These are phyloP conservation scores for Vireo griseus DNA, from an alignment of 2,797 vertebrate species.

Conservation along the genomic window DNA sequence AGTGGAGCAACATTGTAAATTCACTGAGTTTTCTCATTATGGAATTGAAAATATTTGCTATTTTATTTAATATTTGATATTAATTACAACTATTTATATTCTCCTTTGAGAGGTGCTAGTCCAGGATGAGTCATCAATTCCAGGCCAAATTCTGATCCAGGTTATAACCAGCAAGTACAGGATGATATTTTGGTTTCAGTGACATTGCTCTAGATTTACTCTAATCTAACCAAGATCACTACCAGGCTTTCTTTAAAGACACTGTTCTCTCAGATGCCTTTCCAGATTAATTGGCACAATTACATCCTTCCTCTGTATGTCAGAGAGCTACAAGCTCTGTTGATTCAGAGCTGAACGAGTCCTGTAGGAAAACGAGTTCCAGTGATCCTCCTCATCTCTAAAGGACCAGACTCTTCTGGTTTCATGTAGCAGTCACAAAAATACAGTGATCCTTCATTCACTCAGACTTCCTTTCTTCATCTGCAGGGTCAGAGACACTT, in stretches of 20 bases:
- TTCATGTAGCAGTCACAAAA: conserved; percentile 10
- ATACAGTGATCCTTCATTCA: neutral
- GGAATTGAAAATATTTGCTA: neutral
- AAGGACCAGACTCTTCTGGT: neutral
- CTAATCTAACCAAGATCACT: neutral
- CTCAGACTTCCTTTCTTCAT: neutral
- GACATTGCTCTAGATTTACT: conserved; percentile 1
- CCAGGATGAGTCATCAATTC: conserved; percentile 34
- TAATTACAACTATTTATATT: neutral
- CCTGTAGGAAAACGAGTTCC: neutral
- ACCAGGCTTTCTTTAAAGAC: conserved; percentile 21
- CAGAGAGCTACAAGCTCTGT: conserved; percentile 40
- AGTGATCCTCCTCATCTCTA: neutral
- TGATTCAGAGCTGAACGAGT: conserved; percentile 51
- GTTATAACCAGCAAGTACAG: neutral
- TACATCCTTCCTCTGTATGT: conserved; percentile 52
- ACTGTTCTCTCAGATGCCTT: conserved; percentile 26
- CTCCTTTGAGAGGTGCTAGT: conserved; percentile 20
- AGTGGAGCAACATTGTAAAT: neutral
- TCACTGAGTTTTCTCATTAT: neutral
- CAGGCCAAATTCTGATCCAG: neutral
- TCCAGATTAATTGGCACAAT: conserved; percentile 71
- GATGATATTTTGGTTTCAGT: neutral
- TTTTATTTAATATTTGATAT: neutral
- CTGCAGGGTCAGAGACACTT: neutral